Percentiles rank a stretch among this genome's conserved stretches.
phyloP scores from a whole-genome alignment of 2,888 invertebrate genomes.

The Plutella xylostella region DNA sequence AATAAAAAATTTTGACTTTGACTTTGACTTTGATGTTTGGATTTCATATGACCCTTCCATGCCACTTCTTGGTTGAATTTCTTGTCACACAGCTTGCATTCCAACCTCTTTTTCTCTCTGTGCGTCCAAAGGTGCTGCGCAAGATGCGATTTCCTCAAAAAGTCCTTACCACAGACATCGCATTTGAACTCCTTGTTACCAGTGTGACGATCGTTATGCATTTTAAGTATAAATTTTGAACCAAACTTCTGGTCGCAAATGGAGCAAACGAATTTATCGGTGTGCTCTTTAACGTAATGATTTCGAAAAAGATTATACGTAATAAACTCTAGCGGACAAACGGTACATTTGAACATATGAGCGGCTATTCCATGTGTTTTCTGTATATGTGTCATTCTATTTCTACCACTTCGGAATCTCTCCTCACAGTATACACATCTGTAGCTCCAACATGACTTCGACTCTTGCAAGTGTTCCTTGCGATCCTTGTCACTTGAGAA shows the following conservation, averaged over 20 bases:
- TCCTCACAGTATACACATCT: slow-evolving; percentile 44
- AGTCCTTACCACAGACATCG: not conserved
- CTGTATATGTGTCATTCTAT: no score
- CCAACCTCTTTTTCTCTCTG: not conserved
- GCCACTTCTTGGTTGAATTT: not conserved
- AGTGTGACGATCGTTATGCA: not conserved
- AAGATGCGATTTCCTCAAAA: not conserved
- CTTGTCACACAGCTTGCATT: not conserved
- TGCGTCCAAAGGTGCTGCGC: not conserved
- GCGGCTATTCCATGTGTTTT: no score
- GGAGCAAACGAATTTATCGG: slow-evolving; percentile 3
- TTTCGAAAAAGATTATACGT: slow-evolving; percentile 12
- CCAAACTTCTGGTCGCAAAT: not conserved
- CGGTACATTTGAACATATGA: not conserved
- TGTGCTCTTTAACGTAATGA: slow-evolving; percentile 6
- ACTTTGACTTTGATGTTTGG: slow-evolving; percentile 3
- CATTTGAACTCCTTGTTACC: not conserved
- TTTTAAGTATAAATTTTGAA: not conserved
- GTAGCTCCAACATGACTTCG: slow-evolving; percentile 44
- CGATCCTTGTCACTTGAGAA: slow-evolving; percentile 39
- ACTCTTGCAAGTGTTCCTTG: slow-evolving; percentile 35
- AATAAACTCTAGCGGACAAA: no score
- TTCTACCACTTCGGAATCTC: no score
- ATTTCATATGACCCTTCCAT: not conserved
- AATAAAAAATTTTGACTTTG: no score